These are phyloP conservation scores for Oenanthe oenanthe DNA, from an alignment of 2,113 vertebrate species.

Conservation along the genomic window DNA sequence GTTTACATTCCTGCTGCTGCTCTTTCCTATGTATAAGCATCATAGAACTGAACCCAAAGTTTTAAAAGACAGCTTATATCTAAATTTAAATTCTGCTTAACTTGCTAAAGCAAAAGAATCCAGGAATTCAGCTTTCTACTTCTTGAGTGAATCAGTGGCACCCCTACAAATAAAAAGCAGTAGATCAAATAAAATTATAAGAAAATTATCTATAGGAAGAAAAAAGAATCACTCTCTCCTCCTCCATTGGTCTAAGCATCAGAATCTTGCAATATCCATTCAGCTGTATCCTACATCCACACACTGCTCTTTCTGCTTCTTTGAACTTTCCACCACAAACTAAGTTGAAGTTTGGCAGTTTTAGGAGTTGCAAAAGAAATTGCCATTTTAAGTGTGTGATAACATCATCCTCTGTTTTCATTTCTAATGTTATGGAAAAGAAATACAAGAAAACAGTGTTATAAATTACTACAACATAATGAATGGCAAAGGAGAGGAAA, in stretches of 20 bases:
- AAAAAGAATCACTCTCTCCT: background rate
- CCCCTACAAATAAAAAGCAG: background rate
- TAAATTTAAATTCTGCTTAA: background rate
- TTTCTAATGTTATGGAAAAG: background rate
- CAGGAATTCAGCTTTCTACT: background rate
- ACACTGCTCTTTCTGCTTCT: background rate
- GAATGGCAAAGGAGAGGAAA: background rate
- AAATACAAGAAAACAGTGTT: background rate
- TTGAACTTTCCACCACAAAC: background rate
- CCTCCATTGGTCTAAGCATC: background rate
- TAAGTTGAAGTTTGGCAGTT: background rate
- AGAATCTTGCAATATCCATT: background rate
- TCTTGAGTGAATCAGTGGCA: background rate
- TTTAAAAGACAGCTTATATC: background rate
- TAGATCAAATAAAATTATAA: background rate
- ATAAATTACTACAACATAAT: background rate
- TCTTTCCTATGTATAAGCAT: background rate
- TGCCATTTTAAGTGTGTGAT: background rate
- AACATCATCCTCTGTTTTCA: background rate
- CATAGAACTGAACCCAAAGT: background rate
- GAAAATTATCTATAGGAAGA: background rate
- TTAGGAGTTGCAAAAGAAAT: background rate
- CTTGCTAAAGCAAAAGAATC: background rate
- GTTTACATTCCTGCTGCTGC: background rate
- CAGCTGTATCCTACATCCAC: background rate